phyloP scores from a whole-genome alignment of 2,113 vertebrate species.

The Pithys albifrons region DNA sequence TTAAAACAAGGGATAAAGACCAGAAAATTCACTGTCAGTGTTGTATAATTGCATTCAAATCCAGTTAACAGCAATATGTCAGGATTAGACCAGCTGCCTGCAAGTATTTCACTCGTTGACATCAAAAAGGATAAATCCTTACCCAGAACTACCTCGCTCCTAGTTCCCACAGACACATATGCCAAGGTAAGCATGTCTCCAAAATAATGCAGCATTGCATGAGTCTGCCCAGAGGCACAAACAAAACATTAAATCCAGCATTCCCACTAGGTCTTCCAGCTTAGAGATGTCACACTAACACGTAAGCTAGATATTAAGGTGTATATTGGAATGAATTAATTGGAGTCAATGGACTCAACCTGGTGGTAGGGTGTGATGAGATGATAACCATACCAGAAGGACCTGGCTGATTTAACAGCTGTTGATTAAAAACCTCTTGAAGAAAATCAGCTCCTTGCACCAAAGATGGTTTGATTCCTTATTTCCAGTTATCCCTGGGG shows the following conservation, averaged over 20 bases:
- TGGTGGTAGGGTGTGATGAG: neutral
- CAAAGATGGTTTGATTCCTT: neutral
- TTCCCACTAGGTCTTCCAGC: neutral
- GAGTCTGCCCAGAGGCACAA: neutral
- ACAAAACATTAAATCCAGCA: neutral
- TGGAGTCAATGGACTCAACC: neutral
- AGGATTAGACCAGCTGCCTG: constrained; percentile 30
- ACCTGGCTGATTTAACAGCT: neutral
- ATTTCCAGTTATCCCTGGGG: neutral
- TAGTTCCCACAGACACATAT: neutral
- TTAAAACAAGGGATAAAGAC: neutral
- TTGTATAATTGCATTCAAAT: neutral
- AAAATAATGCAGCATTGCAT: neutral
- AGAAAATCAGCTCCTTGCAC: neutral
- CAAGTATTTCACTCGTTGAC: constrained; percentile 9
- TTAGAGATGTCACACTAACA: neutral
- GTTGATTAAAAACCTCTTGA: neutral
- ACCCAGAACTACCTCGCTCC: neutral
- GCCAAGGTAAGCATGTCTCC: neutral
- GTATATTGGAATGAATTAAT: neutral
- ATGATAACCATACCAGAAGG: neutral
- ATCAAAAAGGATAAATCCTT: neutral
- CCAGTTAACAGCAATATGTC: neutral
- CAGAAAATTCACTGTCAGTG: neutral
- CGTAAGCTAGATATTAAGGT: neutral